Percentiles rank a stretch among this genome's conserved stretches.
phyloP scores from a whole-genome alignment of 2,113 vertebrate genomes.

The Apteryx mantelli region DNA sequence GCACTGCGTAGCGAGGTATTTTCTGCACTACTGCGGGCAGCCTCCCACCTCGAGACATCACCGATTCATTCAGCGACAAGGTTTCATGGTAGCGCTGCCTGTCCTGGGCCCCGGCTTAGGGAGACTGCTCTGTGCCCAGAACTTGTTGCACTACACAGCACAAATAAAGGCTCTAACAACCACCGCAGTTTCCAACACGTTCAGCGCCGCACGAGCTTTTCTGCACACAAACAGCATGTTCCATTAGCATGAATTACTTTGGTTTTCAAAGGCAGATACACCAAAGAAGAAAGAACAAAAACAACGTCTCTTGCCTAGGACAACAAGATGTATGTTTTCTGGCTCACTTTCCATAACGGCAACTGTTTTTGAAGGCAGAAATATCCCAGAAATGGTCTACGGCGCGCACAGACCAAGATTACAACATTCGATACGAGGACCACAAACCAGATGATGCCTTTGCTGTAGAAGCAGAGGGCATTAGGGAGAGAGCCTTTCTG shows the following conservation, averaged over 20 bases:
- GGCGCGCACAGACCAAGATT: background rate
- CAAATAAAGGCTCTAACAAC: background rate
- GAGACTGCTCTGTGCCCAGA: background rate
- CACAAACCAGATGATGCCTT: background rate
- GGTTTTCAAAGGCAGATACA: background rate
- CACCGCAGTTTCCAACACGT: background rate
- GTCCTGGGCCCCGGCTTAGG: background rate
- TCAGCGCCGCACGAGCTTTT: background rate
- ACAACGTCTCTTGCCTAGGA: background rate
- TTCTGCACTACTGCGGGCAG: background rate
- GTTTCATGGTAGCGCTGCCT: background rate
- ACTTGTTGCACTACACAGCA: background rate
- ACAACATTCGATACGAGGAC: background rate
- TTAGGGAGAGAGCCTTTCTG: background rate
- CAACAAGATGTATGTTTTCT: background rate
- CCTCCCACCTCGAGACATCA: background rate
- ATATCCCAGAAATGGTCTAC: background rate
- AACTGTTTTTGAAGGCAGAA: slow-evolving; percentile 21
- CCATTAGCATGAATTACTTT: background rate
- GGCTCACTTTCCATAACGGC: background rate
- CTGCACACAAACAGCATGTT: background rate
- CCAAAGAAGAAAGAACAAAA: background rate
- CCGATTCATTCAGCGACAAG: accelerated
- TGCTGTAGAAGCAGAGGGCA: slow-evolving; percentile 20
- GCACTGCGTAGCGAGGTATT: background rate